Percentiles rank a stretch among this genome's conserved stretches.
phyloP scores from a whole-genome alignment of 64 coral and sea anemone species.

The Acropora yongei region DNA sequence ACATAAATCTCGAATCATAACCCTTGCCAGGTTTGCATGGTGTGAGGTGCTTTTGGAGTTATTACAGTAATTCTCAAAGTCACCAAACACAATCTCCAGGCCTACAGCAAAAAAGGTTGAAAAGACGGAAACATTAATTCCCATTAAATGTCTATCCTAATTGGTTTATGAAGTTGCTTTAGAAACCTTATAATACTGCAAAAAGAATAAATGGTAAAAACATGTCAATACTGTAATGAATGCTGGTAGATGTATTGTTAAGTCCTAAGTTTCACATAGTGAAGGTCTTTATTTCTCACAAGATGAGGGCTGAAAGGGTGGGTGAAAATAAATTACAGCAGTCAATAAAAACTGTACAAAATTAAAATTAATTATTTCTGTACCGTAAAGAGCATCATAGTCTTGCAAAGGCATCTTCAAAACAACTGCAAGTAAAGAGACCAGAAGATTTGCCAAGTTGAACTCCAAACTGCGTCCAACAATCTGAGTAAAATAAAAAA shows the following conservation, averaged over 20 bases:
- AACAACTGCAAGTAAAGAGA: slow-evolving; percentile 78
- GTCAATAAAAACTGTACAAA: neutral
- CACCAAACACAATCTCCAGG: slow-evolving; percentile 40
- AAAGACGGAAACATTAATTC: no score
- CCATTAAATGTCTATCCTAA: no score
- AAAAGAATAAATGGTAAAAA: no score
- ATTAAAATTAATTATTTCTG: no score
- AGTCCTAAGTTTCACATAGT: no score
- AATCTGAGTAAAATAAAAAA: slow-evolving; percentile 30
- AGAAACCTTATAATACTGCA: no score
- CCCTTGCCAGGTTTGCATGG: slow-evolving; percentile 18
- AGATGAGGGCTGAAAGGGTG: no score
- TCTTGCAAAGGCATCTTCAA: slow-evolving; percentile 50
- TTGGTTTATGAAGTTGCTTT: no score
- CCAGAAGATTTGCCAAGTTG: slow-evolving; percentile 67
- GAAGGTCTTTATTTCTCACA: no score
- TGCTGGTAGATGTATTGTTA: no score
- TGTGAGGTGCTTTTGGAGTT: slow-evolving; percentile 43
- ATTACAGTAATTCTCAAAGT: slow-evolving; percentile 51
- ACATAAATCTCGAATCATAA: slow-evolving; percentile 22
- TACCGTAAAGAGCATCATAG: slow-evolving; percentile 67
- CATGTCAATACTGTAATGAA: no score
- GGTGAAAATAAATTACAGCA: no score
- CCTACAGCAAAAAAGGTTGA: neutral
- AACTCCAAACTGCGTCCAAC: slow-evolving; percentile 74